These are phyloP conservation scores for Piprites chloris DNA, from an alignment of 2,113 vertebrate species.

Conservation along the genomic window DNA sequence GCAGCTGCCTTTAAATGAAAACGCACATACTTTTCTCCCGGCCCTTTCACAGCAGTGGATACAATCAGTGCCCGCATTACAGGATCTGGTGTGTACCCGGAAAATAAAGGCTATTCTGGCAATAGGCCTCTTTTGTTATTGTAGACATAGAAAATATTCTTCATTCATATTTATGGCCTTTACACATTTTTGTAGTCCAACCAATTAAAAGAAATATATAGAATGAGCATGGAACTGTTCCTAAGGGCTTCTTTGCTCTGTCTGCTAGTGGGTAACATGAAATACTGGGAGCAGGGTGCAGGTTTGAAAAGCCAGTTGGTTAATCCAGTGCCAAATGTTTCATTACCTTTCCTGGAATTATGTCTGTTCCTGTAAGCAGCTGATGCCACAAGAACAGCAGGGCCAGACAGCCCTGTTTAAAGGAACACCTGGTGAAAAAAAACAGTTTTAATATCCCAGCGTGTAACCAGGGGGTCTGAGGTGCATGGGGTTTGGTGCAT, in stretches of 20 bases:
- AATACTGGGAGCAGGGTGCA: accelerated
- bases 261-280: neutral
- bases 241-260: neutral
- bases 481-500: accelerated
- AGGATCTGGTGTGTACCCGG: neutral
- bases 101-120: neutral
- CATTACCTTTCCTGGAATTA: neutral
- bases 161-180: neutral
- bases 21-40: neutral
- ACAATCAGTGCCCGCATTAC: neutral
- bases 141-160: neutral
- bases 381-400: neutral
- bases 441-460: accelerated
- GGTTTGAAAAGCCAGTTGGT: neutral
- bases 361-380: neutral
- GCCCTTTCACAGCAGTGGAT: neutral
- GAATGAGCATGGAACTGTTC: neutral
- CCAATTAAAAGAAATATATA: neutral
- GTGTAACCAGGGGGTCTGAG: accelerated
- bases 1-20: neutral
- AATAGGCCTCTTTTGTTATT: neutral
- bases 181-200: neutral
- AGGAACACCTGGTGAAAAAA: neutral
- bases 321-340: neutral
- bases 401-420: neutral